A percentile compares a stretch with the other conserved stretches of the same genome.
phyloP scores from a whole-genome alignment of 2,113 vertebrate species.

The Haemorhous mexicanus region DNA sequence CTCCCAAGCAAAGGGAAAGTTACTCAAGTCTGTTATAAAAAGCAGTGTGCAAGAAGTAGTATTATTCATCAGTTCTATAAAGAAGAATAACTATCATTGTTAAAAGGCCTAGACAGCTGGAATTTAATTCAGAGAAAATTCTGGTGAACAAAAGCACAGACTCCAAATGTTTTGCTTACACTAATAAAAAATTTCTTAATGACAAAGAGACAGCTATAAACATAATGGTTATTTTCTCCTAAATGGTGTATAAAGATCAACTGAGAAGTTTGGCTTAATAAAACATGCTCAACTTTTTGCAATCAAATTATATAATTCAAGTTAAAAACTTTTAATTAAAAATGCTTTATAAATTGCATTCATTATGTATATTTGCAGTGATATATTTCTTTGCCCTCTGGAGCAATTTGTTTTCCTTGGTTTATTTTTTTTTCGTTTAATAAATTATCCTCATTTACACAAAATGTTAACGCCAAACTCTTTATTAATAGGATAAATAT shows the following conservation, averaged over 20 bases:
- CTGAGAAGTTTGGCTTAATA: neutral
- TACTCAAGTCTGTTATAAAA: neutral
- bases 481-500: constrained; percentile 61
- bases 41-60: neutral
- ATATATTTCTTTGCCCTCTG: constrained; percentile 59
- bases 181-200: neutral
- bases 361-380: constrained; percentile 56
- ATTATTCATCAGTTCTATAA: constrained; percentile 20
- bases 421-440: constrained; percentile 40
- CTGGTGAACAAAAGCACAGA: neutral
- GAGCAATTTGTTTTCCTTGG: constrained; percentile 44
- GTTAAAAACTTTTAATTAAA: constrained; percentile 53
- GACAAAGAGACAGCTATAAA: constrained; percentile 31
- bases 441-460: constrained; percentile 53
- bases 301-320: constrained; percentile 7
- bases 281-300: neutral
- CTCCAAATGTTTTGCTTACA: neutral
- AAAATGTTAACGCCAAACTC: constrained; percentile 26
- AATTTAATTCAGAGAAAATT: constrained; percentile 28
- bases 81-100: neutral
- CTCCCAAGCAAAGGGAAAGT: neutral
- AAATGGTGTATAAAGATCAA: constrained; percentile 37
- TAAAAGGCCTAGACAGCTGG: neutral
- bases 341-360: constrained; percentile 50
- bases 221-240: neutral